phyloP scores from a whole-genome alignment of 2,113 vertebrate species.

The Motacilla alba region DNA sequence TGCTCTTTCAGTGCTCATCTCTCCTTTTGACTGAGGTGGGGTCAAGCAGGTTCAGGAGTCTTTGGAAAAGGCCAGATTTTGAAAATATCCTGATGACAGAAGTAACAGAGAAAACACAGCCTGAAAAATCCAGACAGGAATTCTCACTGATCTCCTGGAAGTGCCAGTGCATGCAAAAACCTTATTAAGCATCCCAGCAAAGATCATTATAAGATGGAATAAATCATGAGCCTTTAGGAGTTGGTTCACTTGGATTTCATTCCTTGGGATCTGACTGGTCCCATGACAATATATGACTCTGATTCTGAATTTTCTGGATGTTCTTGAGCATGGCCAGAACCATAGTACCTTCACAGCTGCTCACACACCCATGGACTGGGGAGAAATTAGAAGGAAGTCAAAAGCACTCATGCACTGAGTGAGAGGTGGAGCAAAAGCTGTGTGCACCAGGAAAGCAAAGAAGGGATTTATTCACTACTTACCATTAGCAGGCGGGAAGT shows the following conservation, averaged over 20 bases:
- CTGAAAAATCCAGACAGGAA: not conserved
- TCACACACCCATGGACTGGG: accelerated
- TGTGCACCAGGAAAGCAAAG: not conserved
- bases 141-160: not conserved
- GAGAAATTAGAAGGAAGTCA: not conserved
- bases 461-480: not conserved
- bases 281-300: not conserved
- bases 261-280: not conserved
- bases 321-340: not conserved
- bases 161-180: not conserved
- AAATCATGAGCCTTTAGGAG: not conserved
- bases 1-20: not conserved
- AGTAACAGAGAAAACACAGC: not conserved
- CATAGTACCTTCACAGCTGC: not conserved
- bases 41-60: not conserved
- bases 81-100: not conserved
- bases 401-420: not conserved
- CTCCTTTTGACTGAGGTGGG: not conserved
- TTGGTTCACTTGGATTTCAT: not conserved
- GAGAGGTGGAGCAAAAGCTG: not conserved
- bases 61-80: not conserved
- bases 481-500: not conserved
- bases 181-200: not conserved
- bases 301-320: not conserved
- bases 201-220: not conserved